These are phyloP conservation scores for Martes martes DNA, from an alignment of 2,113 vertebrate species.

Conservation along the genomic window DNA sequence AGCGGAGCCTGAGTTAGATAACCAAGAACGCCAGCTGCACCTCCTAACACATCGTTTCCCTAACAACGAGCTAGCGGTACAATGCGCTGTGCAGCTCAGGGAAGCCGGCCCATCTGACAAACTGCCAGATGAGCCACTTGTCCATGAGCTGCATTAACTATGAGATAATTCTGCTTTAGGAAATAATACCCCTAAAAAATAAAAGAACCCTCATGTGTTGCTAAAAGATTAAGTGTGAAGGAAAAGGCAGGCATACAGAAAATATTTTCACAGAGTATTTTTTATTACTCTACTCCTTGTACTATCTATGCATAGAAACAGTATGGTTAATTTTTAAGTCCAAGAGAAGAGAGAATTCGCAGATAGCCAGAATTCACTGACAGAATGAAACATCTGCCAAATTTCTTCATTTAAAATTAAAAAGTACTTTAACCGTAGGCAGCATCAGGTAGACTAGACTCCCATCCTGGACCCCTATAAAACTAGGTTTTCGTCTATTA, in stretches of 20 bases:
- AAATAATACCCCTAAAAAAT: not conserved
- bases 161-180: not conserved
- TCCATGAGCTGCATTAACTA: not conserved
- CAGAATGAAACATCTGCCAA: not conserved
- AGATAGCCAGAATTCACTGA: not conserved
- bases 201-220: not conserved
- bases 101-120: not conserved
- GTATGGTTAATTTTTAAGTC: not conserved
- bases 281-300: slow-evolving; percentile 26
- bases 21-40: not conserved
- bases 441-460: not conserved
- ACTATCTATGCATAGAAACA: not conserved
- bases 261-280: not conserved
- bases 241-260: not conserved
- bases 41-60: not conserved
- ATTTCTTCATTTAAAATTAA: slow-evolving; percentile 7
- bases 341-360: not conserved
- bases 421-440: not conserved
- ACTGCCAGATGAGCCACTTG: not conserved
- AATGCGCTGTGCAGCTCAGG: not conserved
- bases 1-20: not conserved
- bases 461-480: not conserved
- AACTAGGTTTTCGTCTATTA: not conserved
- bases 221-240: not conserved
- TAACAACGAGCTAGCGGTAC: not conserved